Evolutionary conservation across 2,113 vertebrate species (phyloP).

Genomic region (Setophaga petechia): DNA sequence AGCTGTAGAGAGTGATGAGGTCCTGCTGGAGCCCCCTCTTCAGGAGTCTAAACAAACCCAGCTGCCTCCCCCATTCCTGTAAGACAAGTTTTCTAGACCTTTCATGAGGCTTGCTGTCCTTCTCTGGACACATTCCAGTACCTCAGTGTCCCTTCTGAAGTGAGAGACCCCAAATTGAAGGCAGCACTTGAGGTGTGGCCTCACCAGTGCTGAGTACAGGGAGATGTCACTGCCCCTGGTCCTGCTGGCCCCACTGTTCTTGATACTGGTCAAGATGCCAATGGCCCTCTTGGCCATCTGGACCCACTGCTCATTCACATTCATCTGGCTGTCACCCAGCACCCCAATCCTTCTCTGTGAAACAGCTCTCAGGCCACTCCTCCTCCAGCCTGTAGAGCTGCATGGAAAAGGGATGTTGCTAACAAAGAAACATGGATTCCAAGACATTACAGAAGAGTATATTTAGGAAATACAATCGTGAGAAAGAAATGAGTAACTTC

Average conservation of each 20-base stretch:
- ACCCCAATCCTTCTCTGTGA: fast-evolving
- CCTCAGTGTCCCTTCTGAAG: neutral
- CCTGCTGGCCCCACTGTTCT: neutral
- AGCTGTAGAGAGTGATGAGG: neutral
- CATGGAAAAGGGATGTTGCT: neutral
- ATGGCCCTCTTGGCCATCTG: neutral
- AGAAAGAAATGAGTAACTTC: neutral
- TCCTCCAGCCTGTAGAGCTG: neutral
- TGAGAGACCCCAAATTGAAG: neutral
- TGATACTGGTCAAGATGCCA: neutral
- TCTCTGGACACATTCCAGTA: neutral
- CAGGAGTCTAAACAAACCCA: neutral
- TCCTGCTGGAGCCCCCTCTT: neutral
- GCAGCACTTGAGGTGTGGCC: neutral
- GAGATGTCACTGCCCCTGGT: too few relatives aligned
- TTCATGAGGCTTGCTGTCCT: neutral
- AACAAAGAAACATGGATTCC: neutral
- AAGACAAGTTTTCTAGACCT: neutral
- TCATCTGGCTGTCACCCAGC: neutral
- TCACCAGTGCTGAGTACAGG: neutral
- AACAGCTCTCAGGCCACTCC: neutral
- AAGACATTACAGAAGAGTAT: neutral
- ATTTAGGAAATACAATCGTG: neutral
- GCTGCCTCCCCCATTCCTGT: neutral
- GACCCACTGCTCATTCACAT: neutral